Conservation (phyloP, 2,113 vertebrate genomes). For the Cochlearius cochlearius region DNA sequence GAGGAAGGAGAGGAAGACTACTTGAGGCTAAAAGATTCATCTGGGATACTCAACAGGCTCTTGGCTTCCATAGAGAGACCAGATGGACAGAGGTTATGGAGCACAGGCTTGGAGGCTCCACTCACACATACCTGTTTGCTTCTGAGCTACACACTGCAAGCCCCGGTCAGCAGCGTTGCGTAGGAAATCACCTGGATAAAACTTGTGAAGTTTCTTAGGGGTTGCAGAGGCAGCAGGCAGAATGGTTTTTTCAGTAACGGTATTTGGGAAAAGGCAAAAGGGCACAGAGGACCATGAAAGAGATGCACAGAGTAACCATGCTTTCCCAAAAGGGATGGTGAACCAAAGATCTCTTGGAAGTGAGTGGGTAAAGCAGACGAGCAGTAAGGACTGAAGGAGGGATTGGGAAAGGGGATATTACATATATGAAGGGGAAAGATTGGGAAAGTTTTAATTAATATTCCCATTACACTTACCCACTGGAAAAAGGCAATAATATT, state of each 20-base stretch:
- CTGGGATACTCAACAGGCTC: background rate
- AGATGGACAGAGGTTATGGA: background rate
- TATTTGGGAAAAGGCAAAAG: background rate
- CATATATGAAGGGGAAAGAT: background rate
- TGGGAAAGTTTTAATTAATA: background rate
- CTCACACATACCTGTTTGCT: background rate
- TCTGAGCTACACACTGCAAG: background rate
- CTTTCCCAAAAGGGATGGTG: background rate
- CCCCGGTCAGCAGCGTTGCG: fast-evolving
- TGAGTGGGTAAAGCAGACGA: background rate
- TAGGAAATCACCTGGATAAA: background rate
- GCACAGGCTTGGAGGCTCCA: background rate
- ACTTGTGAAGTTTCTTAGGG: background rate
- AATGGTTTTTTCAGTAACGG: background rate
- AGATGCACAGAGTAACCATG: background rate
- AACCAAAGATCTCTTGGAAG: background rate
- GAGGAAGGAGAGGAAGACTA: background rate
- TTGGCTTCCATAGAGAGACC: background rate
- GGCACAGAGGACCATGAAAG: background rate
- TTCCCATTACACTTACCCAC: background rate
- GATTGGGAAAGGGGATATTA: background rate
- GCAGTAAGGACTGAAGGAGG: background rate
- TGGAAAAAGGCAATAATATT: background rate
- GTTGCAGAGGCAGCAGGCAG: background rate
- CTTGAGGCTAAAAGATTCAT: background rate